phyloP scores from a whole-genome alignment of 1,140 invertebrate genomes.

The Drosophila asahinai region DNA sequence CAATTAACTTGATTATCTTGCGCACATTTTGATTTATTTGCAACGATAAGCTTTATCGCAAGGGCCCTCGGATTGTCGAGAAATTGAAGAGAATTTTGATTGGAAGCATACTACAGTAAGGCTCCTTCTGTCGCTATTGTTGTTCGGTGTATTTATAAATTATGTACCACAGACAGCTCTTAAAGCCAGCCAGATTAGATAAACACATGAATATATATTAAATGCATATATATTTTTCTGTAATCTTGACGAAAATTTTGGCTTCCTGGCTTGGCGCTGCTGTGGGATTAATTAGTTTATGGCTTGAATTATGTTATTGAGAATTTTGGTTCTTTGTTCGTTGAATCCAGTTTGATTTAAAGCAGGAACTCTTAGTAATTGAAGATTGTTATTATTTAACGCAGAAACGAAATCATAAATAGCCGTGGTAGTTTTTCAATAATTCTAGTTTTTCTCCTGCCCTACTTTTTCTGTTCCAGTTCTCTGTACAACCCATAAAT shows the following conservation, averaged over 20 bases:
- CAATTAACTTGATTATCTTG: conserved; percentile 79
- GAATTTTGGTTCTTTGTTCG: neutral
- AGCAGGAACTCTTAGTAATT: neutral
- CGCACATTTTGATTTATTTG: conserved; percentile 74
- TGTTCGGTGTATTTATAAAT: conserved; percentile 39
- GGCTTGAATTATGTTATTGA: neutral
- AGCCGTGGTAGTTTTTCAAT: neutral
- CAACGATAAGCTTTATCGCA: conserved; percentile 56
- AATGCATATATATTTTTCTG: conserved; percentile 7
- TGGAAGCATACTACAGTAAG: conserved; percentile 9
- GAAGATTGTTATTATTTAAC: neutral
- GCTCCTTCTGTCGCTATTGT: neutral
- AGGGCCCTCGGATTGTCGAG: conserved; percentile 23
- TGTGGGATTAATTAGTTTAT: conserved; percentile 25
- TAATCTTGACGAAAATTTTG: conserved; percentile 2
- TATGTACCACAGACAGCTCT: conserved; percentile 54
- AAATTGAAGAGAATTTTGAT: conserved; percentile 34
- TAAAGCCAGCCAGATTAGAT: conserved; percentile 59
- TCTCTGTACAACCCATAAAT: conserved; percentile 11
- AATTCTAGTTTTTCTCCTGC: neutral
- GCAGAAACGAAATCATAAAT: neutral
- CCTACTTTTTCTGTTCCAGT: conserved; percentile 1
- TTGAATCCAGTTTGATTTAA: neutral
- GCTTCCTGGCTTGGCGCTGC: neutral
- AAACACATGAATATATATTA: conserved; percentile 33